Evolutionary conservation across 2,888 invertebrate species (phyloP), one percentile per base, ranked within the genome.

Genomic region (Tachystola acroxantha): DNA sequence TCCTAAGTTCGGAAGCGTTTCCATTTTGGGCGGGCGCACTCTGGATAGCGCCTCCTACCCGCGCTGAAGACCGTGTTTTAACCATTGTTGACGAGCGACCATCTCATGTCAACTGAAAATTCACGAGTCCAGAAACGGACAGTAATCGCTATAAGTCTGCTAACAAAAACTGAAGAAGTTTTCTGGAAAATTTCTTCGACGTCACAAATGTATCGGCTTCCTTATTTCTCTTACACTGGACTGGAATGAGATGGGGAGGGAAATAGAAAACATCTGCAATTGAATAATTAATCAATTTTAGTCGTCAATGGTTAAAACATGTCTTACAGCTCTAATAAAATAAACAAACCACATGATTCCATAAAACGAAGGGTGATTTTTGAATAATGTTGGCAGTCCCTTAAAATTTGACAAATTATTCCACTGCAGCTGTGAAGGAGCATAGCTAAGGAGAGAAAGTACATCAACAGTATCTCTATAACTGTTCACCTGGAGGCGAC

Each of bases 221-320:
- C 76, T 78, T 85, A 86, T 86, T 85, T 86, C 85, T 86, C 85
- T 84, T 81, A 80, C 65, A 49, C 55, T 47, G 53, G 46, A 63
- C 60, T 59, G 57, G 53, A 63, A 61, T 53, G 20, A 33, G 10
- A 56, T 57, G 48, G 77, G 77, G 68, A 65, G 78, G 74, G 60
- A 54, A 61, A 58, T 58, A 64, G 45, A 61, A 50, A 59, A 79
- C 73, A 79, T 82, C 84, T 84, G 84, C 81, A 84, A 85, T 77
- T 68, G 79, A 84, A 84, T 81, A 84, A 84, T 82, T 78, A 76
- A 70, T 67, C 65, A 76, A 14, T 72, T 72, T 67, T 59, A 69
- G 80, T 84, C 82, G 64, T 77, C 85, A 86, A 86, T 86, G 86
- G 86, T 86, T 86, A 86, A 86, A 86, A 86, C 86, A 86, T 80